Conservation (phyloP, 2,888 invertebrate species). For the Pseudolycoriella hygida region DNA sequence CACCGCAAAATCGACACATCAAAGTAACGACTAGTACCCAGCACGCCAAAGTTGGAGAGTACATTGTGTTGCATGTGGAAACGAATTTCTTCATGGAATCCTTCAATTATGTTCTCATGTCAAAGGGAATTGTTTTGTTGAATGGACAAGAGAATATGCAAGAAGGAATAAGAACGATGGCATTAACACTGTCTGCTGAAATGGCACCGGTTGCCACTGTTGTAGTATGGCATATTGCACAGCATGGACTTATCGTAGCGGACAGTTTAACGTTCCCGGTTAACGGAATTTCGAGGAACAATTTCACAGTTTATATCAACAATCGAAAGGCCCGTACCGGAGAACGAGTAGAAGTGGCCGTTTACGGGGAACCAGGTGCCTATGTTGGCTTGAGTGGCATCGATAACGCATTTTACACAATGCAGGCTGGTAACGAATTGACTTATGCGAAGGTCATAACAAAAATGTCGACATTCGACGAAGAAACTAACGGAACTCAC, state of each 20-base stretch:
- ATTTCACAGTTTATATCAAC: constrained; percentile 74
- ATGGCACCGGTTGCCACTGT: constrained; percentile 88
- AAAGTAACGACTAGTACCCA: constrained; percentile 73
- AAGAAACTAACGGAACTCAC: constrained; percentile 68
- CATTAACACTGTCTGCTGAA: constrained; percentile 65
- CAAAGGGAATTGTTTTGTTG: constrained; percentile 77
- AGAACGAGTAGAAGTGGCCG: constrained; percentile 82
- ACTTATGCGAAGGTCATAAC: constrained; percentile 71
- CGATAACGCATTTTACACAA: constrained; percentile 74
- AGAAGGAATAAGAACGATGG: constrained; percentile 57
- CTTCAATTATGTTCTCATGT: constrained; percentile 81
- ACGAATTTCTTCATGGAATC: constrained; percentile 78
- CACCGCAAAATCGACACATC: constrained; percentile 65
- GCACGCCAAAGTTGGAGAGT: constrained; percentile 76
- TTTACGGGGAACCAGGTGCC: constrained; percentile 85
- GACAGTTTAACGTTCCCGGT: constrained; percentile 94
- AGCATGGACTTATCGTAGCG: constrained; percentile 69
- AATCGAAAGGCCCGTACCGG: constrained; percentile 87
- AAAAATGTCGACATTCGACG: constrained; percentile 78
- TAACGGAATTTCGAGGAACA: constrained; percentile 84
- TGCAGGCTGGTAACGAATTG: constrained; percentile 85
- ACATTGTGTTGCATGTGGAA: constrained; percentile 84
- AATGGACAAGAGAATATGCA: constrained; percentile 74
- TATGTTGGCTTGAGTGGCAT: constrained; percentile 85
- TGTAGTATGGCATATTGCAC: constrained; percentile 71